Conservation (phyloP, 2,113 vertebrate genomes). For the Erinaceus europaeus region DNA sequence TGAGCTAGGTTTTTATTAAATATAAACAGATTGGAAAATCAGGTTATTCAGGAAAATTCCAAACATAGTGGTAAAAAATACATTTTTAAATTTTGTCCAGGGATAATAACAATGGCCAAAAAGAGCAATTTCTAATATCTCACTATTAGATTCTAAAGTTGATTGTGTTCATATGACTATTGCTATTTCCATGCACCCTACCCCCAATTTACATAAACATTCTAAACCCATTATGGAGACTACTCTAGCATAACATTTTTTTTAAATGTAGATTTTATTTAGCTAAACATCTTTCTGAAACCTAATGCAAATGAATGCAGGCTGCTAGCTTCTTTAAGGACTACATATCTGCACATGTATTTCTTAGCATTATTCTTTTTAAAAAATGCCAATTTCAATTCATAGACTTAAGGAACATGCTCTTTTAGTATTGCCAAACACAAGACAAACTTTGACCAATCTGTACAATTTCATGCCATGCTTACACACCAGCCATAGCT, state of each 20-base stretch:
- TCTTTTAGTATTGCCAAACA: conserved; percentile 25
- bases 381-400: conserved; percentile 23
- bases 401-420: not conserved
- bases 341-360: not conserved
- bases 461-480: not conserved
- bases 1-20: conserved; percentile 66
- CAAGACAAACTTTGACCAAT: conserved; percentile 9
- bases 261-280: conserved; percentile 47
- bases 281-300: conserved; percentile 58
- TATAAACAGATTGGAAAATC: conserved; percentile 66
- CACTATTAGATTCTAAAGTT: conserved; percentile 66
- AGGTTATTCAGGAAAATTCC: conserved; percentile 62
- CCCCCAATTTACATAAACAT: conserved; percentile 59
- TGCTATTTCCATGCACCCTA: conserved; percentile 61
- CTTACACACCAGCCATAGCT: not conserved
- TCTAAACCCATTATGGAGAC: conserved; percentile 55
- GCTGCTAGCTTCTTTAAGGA: conserved; percentile 20
- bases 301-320: conserved; percentile 41
- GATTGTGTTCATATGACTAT: conserved; percentile 65
- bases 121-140: conserved; percentile 69
- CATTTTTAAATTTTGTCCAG: conserved; percentile 66
- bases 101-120: conserved; percentile 67
- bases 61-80: conserved; percentile 31
- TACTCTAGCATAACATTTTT: conserved; percentile 48
- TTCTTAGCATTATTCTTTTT: not conserved